Conservation (phyloP, 2,797 vertebrate genomes). For the Oceanodroma leucorhoa region DNA sequence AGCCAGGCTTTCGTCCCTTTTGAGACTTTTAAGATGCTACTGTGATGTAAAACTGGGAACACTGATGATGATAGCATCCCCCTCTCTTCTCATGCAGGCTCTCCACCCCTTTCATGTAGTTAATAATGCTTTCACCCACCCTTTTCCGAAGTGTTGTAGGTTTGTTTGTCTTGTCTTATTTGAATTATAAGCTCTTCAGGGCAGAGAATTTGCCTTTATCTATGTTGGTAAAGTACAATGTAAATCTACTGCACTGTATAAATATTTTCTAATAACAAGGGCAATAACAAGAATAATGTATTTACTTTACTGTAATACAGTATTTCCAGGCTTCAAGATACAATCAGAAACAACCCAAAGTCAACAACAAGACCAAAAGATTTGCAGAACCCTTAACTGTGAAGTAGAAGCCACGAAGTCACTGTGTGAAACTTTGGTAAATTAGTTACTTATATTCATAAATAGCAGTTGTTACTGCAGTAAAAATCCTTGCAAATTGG, state of each 20-base stretch:
- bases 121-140: neutral
- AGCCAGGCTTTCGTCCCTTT: neutral
- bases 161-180: conserved; percentile 12
- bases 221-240: neutral
- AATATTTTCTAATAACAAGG: conserved; percentile 41
- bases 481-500: conserved; percentile 49
- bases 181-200: conserved; percentile 15
- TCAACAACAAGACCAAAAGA: neutral
- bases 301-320: neutral
- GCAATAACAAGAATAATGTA: conserved; percentile 1
- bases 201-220: conserved; percentile 14
- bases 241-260: conserved; percentile 10
- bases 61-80: neutral
- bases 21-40: neutral
- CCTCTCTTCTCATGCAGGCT: neutral
- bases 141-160: neutral
- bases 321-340: conserved; percentile 3
- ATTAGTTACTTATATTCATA: conserved; percentile 73
- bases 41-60: neutral
- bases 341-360: neutral
- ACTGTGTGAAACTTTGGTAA: conserved; percentile 53
- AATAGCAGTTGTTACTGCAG: conserved; percentile 21
- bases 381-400: conserved; percentile 30
- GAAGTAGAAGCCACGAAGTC: conserved; percentile 14
- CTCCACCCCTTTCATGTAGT: neutral